A percentile compares a stretch with the other conserved stretches of the same genome.
phyloP scores from a whole-genome alignment of 2,113 vertebrate genomes.

The Phainopepla nitens region DNA sequence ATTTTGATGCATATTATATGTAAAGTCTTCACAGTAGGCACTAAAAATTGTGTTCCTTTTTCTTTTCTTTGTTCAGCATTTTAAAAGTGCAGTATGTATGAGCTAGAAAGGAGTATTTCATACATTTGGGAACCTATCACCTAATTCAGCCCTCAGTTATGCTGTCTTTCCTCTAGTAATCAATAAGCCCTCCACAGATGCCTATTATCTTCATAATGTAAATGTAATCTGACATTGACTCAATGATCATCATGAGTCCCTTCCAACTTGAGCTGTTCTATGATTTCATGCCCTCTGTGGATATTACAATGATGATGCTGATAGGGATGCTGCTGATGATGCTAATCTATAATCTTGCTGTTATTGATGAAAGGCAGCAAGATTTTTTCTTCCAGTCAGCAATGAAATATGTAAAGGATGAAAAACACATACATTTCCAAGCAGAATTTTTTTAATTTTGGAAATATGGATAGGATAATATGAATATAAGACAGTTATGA shows the following conservation, averaged over 20 bases:
- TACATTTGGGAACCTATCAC: not conserved
- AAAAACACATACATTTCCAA: not conserved
- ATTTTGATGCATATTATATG: not conserved
- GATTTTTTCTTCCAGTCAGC: not conserved
- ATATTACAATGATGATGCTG: not conserved
- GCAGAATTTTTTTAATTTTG: not conserved
- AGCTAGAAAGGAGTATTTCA: not conserved
- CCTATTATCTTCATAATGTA: not conserved
- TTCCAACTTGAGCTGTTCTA: not conserved
- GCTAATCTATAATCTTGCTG: not conserved
- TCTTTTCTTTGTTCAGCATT: not conserved
- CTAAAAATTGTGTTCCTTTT: not conserved
- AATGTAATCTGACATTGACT: not conserved
- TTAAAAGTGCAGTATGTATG: not conserved
- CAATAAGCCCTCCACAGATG: not conserved
- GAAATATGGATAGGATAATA: not conserved
- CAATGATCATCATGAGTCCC: not conserved
- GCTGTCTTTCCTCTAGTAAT: not conserved
- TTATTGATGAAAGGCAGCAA: not conserved
- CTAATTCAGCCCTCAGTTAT: not conserved
- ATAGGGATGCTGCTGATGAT: not conserved
- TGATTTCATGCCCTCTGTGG: not conserved
- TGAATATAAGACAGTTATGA: not conserved
- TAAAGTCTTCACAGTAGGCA: not conserved
- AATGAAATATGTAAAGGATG: not conserved